Conservation (phyloP, 2,797 vertebrate genomes). For the Sylvilagus floridanus region DNA sequence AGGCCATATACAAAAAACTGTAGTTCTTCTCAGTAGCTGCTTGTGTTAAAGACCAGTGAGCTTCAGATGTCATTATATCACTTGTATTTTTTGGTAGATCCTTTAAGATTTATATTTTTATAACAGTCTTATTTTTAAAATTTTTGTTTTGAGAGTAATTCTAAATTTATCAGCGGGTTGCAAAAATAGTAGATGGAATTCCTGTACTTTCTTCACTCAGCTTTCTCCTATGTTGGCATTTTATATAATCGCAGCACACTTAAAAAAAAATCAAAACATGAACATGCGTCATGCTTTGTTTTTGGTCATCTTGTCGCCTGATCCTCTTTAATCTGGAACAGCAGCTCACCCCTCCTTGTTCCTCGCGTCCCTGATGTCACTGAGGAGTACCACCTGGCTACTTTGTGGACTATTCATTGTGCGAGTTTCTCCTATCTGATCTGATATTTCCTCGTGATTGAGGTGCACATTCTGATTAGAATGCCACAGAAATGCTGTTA, state of each 20-base stretch:
- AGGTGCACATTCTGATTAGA: conserved; percentile 6
- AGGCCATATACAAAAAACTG: neutral
- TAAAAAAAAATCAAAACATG: neutral
- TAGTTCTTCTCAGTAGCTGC: neutral
- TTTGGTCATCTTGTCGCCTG: neutral
- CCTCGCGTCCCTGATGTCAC: neutral
- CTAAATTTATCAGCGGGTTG: conserved; percentile 2
- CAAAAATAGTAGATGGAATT: conserved; percentile 9
- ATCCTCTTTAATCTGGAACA: neutral
- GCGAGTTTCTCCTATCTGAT: neutral
- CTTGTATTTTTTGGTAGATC: neutral
- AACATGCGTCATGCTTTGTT: neutral
- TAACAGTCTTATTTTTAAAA: neutral
- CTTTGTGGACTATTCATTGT: neutral
- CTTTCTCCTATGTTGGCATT: neutral
- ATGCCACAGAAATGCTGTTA: neutral
- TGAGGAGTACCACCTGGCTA: neutral
- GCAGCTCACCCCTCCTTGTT: neutral
- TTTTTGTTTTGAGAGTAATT: conserved; percentile 52
- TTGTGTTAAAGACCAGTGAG: neutral
- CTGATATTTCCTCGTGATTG: neutral
- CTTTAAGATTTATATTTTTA: conserved; percentile 7
- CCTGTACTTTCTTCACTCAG: neutral
- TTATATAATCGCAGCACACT: neutral
- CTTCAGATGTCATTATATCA: neutral